Evolutionary conservation across 2,113 vertebrate species (phyloP), one percentile per base, ranked within the genome.

Genomic region (Geococcyx californianus): DNA sequence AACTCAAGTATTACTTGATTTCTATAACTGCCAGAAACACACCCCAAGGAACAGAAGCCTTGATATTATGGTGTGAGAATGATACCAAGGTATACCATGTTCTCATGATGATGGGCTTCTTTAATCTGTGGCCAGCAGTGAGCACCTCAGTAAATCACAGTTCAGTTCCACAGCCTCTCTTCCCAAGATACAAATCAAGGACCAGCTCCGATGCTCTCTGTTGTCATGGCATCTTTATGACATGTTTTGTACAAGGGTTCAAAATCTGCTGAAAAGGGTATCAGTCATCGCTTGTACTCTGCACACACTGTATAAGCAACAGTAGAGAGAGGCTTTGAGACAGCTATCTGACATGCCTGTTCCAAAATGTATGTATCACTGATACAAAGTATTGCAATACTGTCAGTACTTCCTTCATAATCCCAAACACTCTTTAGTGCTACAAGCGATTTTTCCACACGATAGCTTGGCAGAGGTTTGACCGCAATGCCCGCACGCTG

Each of bases 251-350:
- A 40, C 29, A 33, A 88, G 58, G 20, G 52, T 42, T 76, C 34
- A 34, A 40, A 62, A 34, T 3, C 42, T 49, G 34, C 38, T 76
- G 70, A n/a, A 40, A 33, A 63, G 38, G 45, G n/a, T 25, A 73
- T 63, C 5, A 64, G 72, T 4, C 4, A 0, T 7, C 66, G 40
- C 36, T 2, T 5, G 68, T 12, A 44, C 12, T 17, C 63, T 63
- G 70, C 44, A 47, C 10, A 20, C 29, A 7, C 23, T 0, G 0
- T 9, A 12, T 5, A 17, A 55, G 33, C 45, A 68, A 60, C 2
- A 11, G 31, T 5, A 54, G n/a, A 44, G 29, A 38, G 36, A 44
- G 77, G 51, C 64, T 84, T 54, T 42, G 51, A 78, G 87, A 76
- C 23, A 55, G 51, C 26, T 78, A 54, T 24, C 67, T 51, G 68